Evolutionary conservation across 2,888 invertebrate genomes (phyloP), one percentile per base, ranked within the genome.

Genomic region (Chrysolina oricalcia): DNA sequence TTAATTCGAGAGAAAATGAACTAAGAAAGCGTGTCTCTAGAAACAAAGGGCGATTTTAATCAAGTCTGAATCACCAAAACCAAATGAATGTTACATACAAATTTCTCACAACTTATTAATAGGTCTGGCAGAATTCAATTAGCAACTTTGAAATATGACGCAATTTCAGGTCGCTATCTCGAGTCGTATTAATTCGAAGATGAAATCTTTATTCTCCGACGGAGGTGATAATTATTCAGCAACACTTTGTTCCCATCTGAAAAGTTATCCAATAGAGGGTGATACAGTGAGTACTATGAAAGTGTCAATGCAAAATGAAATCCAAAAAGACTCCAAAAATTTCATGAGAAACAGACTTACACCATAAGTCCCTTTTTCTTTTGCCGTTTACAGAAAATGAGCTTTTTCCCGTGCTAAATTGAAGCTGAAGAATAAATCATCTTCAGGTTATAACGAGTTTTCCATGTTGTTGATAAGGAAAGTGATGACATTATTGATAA

Each of bases 71-170:
- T 80, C 80, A 79, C 78, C 75, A 75, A 80, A 81, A 82, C 81
- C 81, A 71, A 81, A 81, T 81, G 82, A 82, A 79, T 82, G 77
- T 77, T 66, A 77, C 79, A 77, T 76, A 78, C 79, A 82, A 83
- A 84, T 83, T 85, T 83, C 81, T 78, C 75, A 75, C 73, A 83
- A 85, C 83, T 85, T 85, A 85, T 85, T 85, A 85, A 85, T 85
- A 84, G 85, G 82, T 83, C 83, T 81, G 81, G 82, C 81, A 78
- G 80, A 85, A 85, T 86, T 85, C 85, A 85, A 86, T 86, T 86
- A 86, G 84, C 77, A 80, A 78, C 75, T 80, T 78, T 81, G 82
- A 85, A 85, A 84, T 83, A 84, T 84, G 82, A 83, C 82, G 82
- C 83, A 83, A 83, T 85, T 83, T 75, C 78, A 73, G 78, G 78